phyloP scores from a whole-genome alignment of 1,140 invertebrate species.

The Cephus cinctus region DNA sequence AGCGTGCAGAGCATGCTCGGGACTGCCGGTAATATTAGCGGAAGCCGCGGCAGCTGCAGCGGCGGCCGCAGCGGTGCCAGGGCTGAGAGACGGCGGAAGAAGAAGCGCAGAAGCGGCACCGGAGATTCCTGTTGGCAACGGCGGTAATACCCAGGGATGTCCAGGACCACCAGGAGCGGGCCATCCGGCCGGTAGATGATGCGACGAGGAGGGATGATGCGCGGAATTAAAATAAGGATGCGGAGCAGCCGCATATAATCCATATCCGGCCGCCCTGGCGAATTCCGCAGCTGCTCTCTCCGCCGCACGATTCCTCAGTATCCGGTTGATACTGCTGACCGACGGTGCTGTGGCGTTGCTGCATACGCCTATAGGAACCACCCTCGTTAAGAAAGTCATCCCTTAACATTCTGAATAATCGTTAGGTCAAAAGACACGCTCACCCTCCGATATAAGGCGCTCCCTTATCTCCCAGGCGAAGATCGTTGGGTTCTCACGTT shows the following conservation, averaged over 20 bases:
- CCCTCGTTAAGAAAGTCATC: no score
- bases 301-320: constrained; percentile 85
- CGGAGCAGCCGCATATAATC: constrained; percentile 70
- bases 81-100: constrained; percentile 56
- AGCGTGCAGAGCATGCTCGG: constrained; percentile 52
- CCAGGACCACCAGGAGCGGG: constrained; percentile 44
- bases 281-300: constrained; percentile 93
- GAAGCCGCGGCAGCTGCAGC: constrained; percentile 54
- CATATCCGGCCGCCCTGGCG: constrained; percentile 85
- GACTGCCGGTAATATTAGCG: constrained; percentile 52
- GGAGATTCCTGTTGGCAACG: constrained; percentile 48
- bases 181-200: constrained; percentile 55
- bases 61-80: constrained; percentile 48
- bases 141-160: constrained; percentile 54
- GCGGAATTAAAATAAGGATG: constrained; percentile 63
- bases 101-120: constrained; percentile 52
- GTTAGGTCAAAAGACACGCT: no score
- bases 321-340: constrained; percentile 91
- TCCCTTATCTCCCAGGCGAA: constrained; percentile 97
- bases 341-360: constrained; percentile 88
- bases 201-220: constrained; percentile 41
- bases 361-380: constrained; percentile 80
- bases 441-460: constrained; percentile 92
- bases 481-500: constrained; percentile 95
- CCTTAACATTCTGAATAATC: no score